phyloP scores from a whole-genome alignment of 1,140 invertebrate species.

The Centruroides vittatus region DNA sequence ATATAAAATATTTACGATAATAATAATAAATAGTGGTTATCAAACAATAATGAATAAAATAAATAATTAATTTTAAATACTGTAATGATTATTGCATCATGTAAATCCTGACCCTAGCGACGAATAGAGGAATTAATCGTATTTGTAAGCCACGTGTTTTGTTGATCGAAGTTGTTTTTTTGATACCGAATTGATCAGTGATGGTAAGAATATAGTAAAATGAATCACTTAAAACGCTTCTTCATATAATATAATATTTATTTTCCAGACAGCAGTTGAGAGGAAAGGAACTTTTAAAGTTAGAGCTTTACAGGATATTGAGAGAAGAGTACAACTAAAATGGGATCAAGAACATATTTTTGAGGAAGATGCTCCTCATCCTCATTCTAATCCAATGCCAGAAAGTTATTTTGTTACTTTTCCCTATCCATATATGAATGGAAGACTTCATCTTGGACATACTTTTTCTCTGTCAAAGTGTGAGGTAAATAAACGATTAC shows the following conservation, averaged over 20 bases:
- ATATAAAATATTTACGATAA: too few relatives aligned
- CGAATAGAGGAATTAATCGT: too few relatives aligned
- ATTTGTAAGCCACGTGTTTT: too few relatives aligned
- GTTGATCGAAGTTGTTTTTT: too few relatives aligned
- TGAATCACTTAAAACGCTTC: too few relatives aligned
- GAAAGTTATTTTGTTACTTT: constrained; percentile 91
- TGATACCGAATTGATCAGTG: too few relatives aligned
- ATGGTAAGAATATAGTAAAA: too few relatives aligned
- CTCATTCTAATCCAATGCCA: constrained; percentile 22
- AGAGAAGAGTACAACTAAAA: constrained; percentile 57
- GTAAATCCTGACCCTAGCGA: too few relatives aligned
- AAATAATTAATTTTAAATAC: too few relatives aligned
- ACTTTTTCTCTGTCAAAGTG: constrained; percentile 95
- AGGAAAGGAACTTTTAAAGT: constrained; percentile 83
- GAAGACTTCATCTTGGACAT: constrained; percentile 90
- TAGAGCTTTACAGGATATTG: constrained; percentile 73
- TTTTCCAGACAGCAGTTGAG: background rate
- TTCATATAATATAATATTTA: background rate
- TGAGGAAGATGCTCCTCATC: constrained; percentile 21
- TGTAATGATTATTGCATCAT: too few relatives aligned
- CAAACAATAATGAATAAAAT: too few relatives aligned
- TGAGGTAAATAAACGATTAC: constrained; percentile 39
- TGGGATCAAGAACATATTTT: constrained; percentile 68
- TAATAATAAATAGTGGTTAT: too few relatives aligned
- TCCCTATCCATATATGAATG: constrained; percentile 99